Base-by-base conservation (phyloP, 2,113 vertebrate genomes). In the Laterallus jamaicensis region DNA sequence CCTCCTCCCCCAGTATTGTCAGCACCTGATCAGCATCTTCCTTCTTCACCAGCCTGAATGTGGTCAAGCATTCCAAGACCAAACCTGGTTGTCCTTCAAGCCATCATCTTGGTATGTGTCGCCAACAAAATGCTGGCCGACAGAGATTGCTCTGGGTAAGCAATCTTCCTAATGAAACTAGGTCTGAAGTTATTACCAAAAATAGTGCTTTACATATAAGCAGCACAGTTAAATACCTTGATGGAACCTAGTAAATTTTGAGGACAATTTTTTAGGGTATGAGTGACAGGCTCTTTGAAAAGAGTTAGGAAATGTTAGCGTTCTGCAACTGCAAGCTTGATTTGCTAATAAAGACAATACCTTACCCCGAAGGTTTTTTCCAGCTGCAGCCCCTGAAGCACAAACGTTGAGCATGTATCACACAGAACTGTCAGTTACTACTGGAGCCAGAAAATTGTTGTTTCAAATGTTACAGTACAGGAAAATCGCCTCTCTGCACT, bases 401-500 rank as follows among this genome's bases (percentile, higher is more conserved):
- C 97, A 97, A 97, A 97, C 31, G 20, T 96, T 68, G 93, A 96
- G 96, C 97, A 98, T 97, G 97, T 97, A 98, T 98, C 98, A 98
- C 97, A 98, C 94, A 88, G 97, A 98, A 98, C 97, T 98, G 98
- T 98, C 98, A 98, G 97, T 98, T 98, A 98, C 97, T 96, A 77
- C 88, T 78, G 94, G 96, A 98, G 98, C 97, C 98, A 98, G 98
- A 98, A 98, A 98, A 98, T 98, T 98, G 98, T 98, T 98, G 97
- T 98, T 98, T 98, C 98, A 98, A 98, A 98, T 98, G 97, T 98
- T 98, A 98, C 97, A 98, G 98, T 98, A 98, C 98, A 98, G 98
- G 98, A 98, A 98, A 98, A 98, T 98, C 98, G 96, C 98, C 97
- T 98, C 98, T 98, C 96, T 98, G 98, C 97, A 97, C 97, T 98